Base-by-base conservation (phyloP, 53 echinoderm and acorn worm genomes). In the Hippasteria phrygiana region DNA sequence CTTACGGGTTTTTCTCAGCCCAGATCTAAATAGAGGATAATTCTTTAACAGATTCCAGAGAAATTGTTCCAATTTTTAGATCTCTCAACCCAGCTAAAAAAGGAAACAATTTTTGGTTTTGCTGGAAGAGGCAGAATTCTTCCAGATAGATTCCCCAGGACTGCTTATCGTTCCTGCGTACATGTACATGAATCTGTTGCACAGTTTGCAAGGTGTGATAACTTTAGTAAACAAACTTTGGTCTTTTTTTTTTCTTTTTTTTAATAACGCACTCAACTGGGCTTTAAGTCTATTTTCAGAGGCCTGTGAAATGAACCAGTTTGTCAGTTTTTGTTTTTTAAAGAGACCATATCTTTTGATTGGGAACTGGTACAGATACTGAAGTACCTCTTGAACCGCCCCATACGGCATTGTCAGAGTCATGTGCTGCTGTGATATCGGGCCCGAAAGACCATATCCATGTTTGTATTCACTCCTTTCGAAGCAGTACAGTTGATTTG, bases 311-410 rank as follows among this genome's bases (percentile, higher is more conserved):
- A 59, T 1, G 59, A 16, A 55, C 26, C 1, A 24, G n/a, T 2
- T 7, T 59, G n/a, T 81, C 40, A 28, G 40, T 81, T 9, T 24
- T 8, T 59, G n/a, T 56, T 59, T 59, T 1, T 35, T 74, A 11
- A 75, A 76, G 76, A 48, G 76, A 33, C 7, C 14, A 11, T 76
- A 76, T 76, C 76, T 76, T n/a, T 4, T 67, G 37, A 48, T 76
- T 33, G 43, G 48, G 76, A 51, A 34, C 34, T 76, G 76, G 76
- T 51, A 7, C 33, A 18, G 36, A 31, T 76, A 33, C 53, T 48
- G 51, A 50, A 76, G 76, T 43, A 50, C 50, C 51, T 54, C 76
- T 50, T 76, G 43, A 76, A 76, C 76, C 35, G 54, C 16, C 76
- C 76, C 51, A 31, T 50, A 33, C n/a, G 13, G 51, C 12, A 47